A percentile compares a stretch with the other conserved stretches of the same genome.
Conservation (phyloP, 2,113 vertebrate species). For the Alces alces region DNA sequence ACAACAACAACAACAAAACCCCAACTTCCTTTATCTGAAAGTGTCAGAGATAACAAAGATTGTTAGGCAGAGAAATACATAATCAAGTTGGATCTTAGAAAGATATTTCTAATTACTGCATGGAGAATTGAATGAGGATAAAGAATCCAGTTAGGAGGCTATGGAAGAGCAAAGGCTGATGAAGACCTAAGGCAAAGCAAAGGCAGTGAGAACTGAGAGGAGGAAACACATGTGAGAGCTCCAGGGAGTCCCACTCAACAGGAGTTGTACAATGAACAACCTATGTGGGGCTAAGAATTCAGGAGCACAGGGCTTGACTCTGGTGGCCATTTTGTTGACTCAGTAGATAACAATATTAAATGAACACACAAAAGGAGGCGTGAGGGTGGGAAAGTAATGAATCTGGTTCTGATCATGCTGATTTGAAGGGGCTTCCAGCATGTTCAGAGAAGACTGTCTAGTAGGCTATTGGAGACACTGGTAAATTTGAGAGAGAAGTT, state of each 20-base stretch:
- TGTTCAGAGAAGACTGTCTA: neutral
- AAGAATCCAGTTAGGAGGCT: neutral
- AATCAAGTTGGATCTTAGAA: neutral
- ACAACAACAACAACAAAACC: neutral
- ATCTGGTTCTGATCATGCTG: neutral
- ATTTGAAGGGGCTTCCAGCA: neutral
- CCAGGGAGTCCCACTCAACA: neutral
- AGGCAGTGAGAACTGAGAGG: neutral
- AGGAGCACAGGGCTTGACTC: neutral
- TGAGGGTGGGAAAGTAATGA: neutral
- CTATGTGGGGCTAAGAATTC: neutral
- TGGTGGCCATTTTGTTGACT: neutral
- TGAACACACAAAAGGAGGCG: neutral
- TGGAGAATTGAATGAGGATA: neutral
- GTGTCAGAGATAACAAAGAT: neutral
- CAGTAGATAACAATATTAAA: neutral
- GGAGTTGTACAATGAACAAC: neutral
- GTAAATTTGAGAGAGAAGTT: neutral
- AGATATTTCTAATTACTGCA: neutral
- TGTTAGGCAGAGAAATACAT: neutral
- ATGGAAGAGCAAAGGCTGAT: neutral
- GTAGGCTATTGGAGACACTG: too few species aligned
- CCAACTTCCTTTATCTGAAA: neutral
- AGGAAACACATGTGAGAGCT: neutral
- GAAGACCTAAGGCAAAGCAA: neutral